Evolutionary conservation across 2,888 invertebrate genomes (phyloP).

Genomic region (Cyrtodaria siliqua): DNA sequence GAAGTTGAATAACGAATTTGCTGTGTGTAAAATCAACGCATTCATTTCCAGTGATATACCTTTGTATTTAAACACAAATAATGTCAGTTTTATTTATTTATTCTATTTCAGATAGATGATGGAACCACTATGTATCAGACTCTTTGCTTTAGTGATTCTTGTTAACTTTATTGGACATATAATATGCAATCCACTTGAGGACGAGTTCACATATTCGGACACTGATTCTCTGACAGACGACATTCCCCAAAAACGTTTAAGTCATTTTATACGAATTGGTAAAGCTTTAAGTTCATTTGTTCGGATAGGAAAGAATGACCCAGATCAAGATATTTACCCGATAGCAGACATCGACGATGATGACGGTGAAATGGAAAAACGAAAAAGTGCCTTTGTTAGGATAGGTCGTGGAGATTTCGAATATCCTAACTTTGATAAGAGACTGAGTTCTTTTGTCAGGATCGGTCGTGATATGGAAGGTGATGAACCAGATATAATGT

Average conservation of each 20-base stretch:
- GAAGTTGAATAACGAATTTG: too few relatives aligned
- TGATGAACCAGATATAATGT: not conserved
- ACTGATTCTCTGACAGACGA: not conserved
- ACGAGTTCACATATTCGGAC: slow-evolving; percentile 6
- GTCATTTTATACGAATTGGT: slow-evolving; percentile 63
- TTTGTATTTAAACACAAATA: too few relatives aligned
- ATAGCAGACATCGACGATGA: not conserved
- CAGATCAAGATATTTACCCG: slow-evolving; percentile 15
- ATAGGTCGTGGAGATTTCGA: slow-evolving; percentile 23
- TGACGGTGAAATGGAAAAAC: slow-evolving; percentile 24
- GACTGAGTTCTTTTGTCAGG: slow-evolving; percentile 50
- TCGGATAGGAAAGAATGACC: slow-evolving; percentile 59
- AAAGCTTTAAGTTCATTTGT: slow-evolving; percentile 65
- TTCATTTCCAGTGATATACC: too few relatives aligned
- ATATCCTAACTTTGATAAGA: slow-evolving; percentile 18
- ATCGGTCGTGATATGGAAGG: slow-evolving; percentile 37
- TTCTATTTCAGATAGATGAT: not conserved
- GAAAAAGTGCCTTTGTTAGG: slow-evolving; percentile 33
- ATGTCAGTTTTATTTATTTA: too few relatives aligned
- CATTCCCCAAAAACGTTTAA: slow-evolving; percentile 46
- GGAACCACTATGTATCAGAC: not conserved
- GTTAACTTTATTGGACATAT: not conserved
- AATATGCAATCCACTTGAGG: not conserved
- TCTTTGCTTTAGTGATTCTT: not conserved
- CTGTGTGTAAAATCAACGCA: too few relatives aligned